A percentile compares a stretch with the other conserved stretches of the same genome.
These are phyloP conservation scores for Lepus americanus DNA, from an alignment of 2,113 vertebrate genomes.

Conservation along the genomic window DNA sequence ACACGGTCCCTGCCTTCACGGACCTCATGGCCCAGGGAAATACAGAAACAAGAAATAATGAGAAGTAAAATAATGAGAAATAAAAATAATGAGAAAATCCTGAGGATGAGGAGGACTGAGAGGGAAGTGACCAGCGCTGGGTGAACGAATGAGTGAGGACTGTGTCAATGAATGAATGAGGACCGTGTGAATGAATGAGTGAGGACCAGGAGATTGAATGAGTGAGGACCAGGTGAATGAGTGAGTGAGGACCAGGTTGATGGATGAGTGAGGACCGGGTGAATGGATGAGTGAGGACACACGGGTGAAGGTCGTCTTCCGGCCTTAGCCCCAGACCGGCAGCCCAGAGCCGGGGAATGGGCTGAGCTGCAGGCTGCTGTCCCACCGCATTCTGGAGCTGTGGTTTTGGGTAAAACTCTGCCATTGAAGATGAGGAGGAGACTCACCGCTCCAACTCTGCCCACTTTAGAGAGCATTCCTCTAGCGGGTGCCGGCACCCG, in stretches of 20 bases:
- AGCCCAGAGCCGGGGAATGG: accelerated
- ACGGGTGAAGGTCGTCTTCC: accelerated
- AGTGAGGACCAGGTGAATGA: too few relatives aligned
- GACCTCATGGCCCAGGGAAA: neutral
- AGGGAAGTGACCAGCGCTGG: neutral
- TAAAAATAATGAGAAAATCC: neutral
- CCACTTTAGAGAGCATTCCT: neutral
- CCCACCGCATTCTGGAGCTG: neutral
- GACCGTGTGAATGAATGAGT: too few relatives aligned
- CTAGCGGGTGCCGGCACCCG: neutral
- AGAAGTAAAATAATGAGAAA: neutral
- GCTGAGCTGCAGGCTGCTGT: too few relatives aligned
- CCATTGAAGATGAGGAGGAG: neutral
- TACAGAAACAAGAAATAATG: neutral
- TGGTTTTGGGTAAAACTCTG: neutral
- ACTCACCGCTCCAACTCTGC: neutral
- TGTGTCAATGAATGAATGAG: too few relatives aligned
- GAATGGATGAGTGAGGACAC: accelerated
- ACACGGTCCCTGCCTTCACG: too few relatives aligned
- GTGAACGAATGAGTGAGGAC: too few relatives aligned
- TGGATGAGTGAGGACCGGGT: too few relatives aligned
- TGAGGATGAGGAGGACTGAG: neutral
- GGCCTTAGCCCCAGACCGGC: too few relatives aligned
- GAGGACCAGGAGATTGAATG: too few relatives aligned
- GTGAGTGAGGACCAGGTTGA: neutral